Conservation (phyloP, 2,797 vertebrate genomes). For the Phyllotis vaccarum region DNA sequence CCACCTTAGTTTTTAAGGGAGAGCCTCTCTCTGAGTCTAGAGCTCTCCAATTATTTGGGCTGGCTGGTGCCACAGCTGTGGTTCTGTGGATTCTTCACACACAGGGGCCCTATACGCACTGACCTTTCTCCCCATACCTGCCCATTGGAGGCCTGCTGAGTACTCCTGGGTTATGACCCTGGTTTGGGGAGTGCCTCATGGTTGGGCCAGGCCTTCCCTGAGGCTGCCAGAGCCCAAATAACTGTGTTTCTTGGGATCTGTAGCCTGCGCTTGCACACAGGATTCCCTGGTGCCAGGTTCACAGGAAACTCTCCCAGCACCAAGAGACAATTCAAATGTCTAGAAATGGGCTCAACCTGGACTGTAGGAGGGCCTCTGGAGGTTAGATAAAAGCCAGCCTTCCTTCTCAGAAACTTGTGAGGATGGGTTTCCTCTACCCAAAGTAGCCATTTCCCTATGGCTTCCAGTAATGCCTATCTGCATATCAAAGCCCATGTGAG, state of each 20-base stretch:
- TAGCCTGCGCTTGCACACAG: not conserved
- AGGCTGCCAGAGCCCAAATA: not conserved
- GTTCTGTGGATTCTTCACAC: not conserved
- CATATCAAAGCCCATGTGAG: not conserved
- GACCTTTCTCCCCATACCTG: not conserved
- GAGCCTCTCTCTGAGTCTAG: not conserved
- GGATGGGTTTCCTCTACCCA: not conserved
- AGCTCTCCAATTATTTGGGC: not conserved
- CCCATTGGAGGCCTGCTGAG: not conserved
- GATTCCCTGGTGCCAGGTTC: not conserved
- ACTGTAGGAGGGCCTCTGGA: too few species aligned
- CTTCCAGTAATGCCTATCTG: too few species aligned
- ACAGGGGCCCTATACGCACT: not conserved
- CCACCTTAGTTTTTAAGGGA: not conserved
- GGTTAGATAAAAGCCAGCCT: not conserved
- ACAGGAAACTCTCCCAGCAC: not conserved
- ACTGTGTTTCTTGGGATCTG: not conserved
- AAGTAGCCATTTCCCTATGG: not conserved
- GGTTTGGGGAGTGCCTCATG: not conserved
- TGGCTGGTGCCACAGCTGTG: not conserved
- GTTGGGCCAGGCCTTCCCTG: not conserved
- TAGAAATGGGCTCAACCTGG: not conserved
- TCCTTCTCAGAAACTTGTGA: not conserved
- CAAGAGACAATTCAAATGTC: not conserved
- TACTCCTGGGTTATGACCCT: not conserved